Conservation (phyloP, 2,797 vertebrate species). For the Taenioides sp. region DNA sequence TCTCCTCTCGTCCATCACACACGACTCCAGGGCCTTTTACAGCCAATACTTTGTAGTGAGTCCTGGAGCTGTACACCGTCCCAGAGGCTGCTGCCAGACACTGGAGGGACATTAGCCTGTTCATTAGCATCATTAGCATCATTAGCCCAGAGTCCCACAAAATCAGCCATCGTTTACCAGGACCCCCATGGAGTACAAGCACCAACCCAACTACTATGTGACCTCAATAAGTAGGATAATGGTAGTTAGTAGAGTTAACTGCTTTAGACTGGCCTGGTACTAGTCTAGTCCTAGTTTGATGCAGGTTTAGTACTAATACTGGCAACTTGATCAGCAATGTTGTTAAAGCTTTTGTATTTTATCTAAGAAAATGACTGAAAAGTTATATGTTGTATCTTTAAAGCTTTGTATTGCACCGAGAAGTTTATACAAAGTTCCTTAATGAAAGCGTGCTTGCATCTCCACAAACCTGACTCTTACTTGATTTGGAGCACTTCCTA, state of each 20-base stretch:
- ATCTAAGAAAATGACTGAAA: no score
- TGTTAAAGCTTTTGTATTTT: no score
- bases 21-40: not conserved
- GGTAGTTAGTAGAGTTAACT: conserved; percentile 36
- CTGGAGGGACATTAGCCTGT: conserved; percentile 17
- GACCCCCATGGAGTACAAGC: conserved; percentile 18
- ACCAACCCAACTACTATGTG: not conserved
- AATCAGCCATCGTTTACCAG: conserved; percentile 24
- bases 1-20: not conserved
- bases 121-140: conserved; percentile 10
- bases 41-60: conserved; percentile 26
- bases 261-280: no score
- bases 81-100: conserved; percentile 22
- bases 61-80: conserved; percentile 17
- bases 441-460: no score
- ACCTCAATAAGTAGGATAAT: conserved; percentile 35
- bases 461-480: no score
- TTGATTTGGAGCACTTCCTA: no score
- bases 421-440: no score
- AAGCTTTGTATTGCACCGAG: no score
- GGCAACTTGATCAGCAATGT: no score
- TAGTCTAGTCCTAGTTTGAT: no score
- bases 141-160: conserved; percentile 21
- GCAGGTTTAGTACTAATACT: no score
- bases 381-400: no score